A percentile compares a stretch with the other conserved stretches of the same genome.
Evolutionary conservation across 2,888 invertebrate species (phyloP).

Genomic region (Limnephilus lunatus): DNA sequence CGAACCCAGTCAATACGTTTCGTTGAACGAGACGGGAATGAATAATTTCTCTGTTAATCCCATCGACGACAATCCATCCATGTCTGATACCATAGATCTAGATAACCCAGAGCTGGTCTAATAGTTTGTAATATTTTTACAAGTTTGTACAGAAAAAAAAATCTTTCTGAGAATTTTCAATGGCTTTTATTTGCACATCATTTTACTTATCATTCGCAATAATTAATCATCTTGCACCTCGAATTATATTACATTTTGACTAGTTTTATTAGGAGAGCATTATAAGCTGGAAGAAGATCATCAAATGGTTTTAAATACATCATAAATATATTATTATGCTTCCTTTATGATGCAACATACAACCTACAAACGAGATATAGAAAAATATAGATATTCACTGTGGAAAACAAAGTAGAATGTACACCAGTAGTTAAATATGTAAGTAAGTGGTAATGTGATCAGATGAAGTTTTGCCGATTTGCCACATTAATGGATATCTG

Average conservation of each 20-base stretch:
- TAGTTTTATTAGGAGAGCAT: not conserved
- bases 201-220: not conserved
- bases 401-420: not conserved
- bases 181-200: not conserved
- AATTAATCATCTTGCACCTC: not conserved
- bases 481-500: slow-evolving; percentile 79
- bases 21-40: slow-evolving; percentile 56
- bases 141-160: not conserved
- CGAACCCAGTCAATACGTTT: slow-evolving; percentile 69
- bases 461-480: slow-evolving; percentile 62
- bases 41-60: slow-evolving; percentile 51
- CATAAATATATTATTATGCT: no score
- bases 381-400: not conserved
- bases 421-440: not conserved
- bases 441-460: slow-evolving; percentile 7
- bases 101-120: slow-evolving; percentile 56
- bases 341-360: not conserved
- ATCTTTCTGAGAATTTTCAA: not conserved
- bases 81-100: slow-evolving; percentile 54
- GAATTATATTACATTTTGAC: not conserved
- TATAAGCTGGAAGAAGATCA: not conserved
- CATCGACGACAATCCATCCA: slow-evolving; percentile 49
- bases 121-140: not conserved
- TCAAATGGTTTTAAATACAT: no score
- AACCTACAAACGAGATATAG: not conserved